Conservation (phyloP, 2,113 vertebrate genomes). For the Siniperca chuatsi region DNA sequence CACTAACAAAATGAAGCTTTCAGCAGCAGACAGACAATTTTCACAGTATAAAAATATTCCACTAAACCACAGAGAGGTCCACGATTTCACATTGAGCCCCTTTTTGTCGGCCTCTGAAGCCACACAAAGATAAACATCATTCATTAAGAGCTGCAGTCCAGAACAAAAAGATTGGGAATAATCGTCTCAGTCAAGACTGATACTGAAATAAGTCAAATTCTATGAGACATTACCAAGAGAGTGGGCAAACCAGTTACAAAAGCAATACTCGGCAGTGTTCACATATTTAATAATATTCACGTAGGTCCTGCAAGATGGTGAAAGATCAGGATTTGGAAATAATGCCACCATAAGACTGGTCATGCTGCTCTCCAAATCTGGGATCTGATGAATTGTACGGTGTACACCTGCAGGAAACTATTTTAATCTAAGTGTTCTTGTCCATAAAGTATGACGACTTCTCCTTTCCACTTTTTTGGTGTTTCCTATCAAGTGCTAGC, state of each 20-base stretch:
- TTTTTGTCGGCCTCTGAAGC: constrained; percentile 26
- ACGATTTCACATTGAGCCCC: constrained; percentile 66
- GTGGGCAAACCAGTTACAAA: constrained; percentile 36
- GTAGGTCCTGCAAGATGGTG: constrained; percentile 36
- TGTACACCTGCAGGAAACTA: background rate
- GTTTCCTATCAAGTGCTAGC: constrained; percentile 16
- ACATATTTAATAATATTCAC: constrained; percentile 27
- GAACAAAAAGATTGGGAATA: constrained; percentile 25
- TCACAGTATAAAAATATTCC: constrained; percentile 78
- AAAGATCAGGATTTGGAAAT: constrained; percentile 8
- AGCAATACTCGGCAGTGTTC: constrained; percentile 52
- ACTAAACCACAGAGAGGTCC: constrained; percentile 65
- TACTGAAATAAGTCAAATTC: constrained; percentile 13
- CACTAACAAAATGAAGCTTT: constrained; percentile 31
- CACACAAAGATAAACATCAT: constrained; percentile 41
- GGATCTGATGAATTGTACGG: background rate
- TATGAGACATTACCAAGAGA: constrained; percentile 15
- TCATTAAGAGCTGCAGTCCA: constrained; percentile 46
- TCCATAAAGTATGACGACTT: background rate
- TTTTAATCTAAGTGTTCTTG: background rate
- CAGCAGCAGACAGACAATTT: constrained; percentile 46
- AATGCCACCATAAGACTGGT: constrained; percentile 4
- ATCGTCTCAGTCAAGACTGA: background rate
- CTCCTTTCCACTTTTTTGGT: background rate
- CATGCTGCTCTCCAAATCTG: background rate